phyloP scores from a whole-genome alignment of 30 jellyfish, hydroid and myxozoan species.

The Nemopilema nomurai region DNA sequence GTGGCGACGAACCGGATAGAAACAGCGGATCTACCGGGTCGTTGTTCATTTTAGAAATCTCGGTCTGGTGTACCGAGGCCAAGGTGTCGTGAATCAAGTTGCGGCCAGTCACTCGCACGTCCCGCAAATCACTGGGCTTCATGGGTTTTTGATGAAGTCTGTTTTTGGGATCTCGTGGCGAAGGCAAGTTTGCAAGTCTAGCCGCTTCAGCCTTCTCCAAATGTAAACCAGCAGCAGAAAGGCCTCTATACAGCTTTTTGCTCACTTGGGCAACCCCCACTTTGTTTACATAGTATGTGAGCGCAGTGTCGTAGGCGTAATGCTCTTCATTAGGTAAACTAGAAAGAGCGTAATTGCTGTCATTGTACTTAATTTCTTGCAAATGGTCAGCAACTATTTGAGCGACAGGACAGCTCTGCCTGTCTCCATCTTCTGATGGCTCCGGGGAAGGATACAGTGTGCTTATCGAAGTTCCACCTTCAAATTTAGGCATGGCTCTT shows the following conservation, averaged over 20 bases:
- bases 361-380: slow-evolving; percentile 6
- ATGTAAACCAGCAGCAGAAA: slow-evolving; percentile 12
- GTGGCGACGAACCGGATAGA: background rate
- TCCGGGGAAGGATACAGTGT: slow-evolving; percentile 23
- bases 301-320: slow-evolving; percentile 36
- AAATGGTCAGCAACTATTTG: slow-evolving; percentile 29
- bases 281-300: slow-evolving; percentile 1
- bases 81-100: background rate
- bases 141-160: background rate
- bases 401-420: background rate
- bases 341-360: background rate
- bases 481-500: background rate
- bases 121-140: background rate
- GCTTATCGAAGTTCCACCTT: background rate
- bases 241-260: background rate
- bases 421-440: slow-evolving; percentile 1
- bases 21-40: background rate
- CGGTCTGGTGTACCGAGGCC: background rate
- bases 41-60: background rate
- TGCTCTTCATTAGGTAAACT: background rate
- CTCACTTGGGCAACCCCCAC: background rate
- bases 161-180: background rate
- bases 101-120: background rate
- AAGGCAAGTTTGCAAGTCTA: background rate
- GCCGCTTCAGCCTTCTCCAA: background rate